Evolutionary conservation across 2,888 invertebrate genomes (phyloP).

Genomic region (Diaprepes abbreviatus): DNA sequence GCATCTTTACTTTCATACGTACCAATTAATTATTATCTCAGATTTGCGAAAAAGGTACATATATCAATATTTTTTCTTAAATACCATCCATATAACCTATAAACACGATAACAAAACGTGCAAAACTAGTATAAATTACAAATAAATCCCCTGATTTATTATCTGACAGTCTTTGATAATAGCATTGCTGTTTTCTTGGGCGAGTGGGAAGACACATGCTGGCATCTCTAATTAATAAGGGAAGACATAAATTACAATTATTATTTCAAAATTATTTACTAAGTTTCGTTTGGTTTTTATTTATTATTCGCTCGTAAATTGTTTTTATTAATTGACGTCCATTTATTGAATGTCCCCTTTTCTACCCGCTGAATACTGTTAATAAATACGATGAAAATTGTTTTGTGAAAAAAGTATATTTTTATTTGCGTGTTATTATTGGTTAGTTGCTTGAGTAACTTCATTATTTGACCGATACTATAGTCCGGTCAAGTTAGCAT

Average conservation of each 20-base stretch:
- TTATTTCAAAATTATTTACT: constrained; percentile 42
- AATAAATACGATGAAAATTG: background rate
- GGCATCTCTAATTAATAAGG: constrained; percentile 51
- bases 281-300: background rate
- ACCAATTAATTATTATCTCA: background rate
- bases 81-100: constrained; percentile 20
- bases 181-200: constrained; percentile 35
- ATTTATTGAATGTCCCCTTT: constrained; percentile 2
- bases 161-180: constrained; percentile 36
- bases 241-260: constrained; percentile 50
- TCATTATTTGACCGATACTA: no score
- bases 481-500: no score
- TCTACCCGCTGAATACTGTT: background rate
- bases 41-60: constrained; percentile 24
- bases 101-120: constrained; percentile 35
- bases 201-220: constrained; percentile 44
- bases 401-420: background rate
- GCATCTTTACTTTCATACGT: background rate
- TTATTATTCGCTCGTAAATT: constrained; percentile 2
- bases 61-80: constrained; percentile 24
- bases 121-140: constrained; percentile 43
- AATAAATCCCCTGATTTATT: constrained; percentile 47
- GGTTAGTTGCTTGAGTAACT: no score
- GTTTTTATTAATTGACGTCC: constrained; percentile 7
- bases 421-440: no score